phyloP scores from a whole-genome alignment of 2,888 invertebrate species.

The Heteromyza rotundicornis region DNA sequence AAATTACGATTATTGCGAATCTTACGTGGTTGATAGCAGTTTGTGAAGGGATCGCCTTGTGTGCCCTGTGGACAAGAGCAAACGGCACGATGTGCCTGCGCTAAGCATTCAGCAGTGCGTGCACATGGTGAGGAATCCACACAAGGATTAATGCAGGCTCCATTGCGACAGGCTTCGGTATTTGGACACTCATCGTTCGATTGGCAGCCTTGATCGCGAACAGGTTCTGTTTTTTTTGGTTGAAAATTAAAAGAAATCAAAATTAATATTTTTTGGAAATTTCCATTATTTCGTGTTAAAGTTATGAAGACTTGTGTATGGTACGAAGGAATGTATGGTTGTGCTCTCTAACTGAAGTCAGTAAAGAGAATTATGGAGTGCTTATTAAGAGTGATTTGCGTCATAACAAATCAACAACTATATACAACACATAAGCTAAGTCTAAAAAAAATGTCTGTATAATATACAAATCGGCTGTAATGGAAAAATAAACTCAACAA shows the following conservation, averaged over 20 bases:
- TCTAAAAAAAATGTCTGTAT: neutral
- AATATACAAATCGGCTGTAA: constrained; percentile 41
- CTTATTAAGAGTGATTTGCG: neutral
- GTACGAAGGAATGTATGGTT: neutral
- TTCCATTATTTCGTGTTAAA: too few relatives aligned
- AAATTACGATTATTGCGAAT: neutral
- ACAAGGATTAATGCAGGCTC: constrained; percentile 81
- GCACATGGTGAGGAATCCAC: constrained; percentile 73
- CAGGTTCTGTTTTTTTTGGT: constrained; percentile 49
- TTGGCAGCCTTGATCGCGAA: constrained; percentile 69
- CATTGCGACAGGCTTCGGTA: constrained; percentile 75
- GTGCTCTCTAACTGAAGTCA: neutral
- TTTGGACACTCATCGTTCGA: constrained; percentile 75
- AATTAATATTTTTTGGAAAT: too few relatives aligned
- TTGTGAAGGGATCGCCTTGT: constrained; percentile 81
- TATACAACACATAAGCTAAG: neutral
- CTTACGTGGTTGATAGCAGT: constrained; percentile 67
- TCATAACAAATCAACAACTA: neutral
- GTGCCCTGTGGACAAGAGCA: constrained; percentile 79
- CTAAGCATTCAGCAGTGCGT: constrained; percentile 77
- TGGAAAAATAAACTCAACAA: constrained; percentile 41
- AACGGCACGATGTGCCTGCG: constrained; percentile 76
- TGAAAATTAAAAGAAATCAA: neutral
- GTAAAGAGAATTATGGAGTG: neutral
- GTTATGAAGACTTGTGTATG: too few relatives aligned